Evolutionary conservation across 2,888 invertebrate species (phyloP), one percentile per base, ranked within the genome.

Genomic region (Plagodis dolabraria): DNA sequence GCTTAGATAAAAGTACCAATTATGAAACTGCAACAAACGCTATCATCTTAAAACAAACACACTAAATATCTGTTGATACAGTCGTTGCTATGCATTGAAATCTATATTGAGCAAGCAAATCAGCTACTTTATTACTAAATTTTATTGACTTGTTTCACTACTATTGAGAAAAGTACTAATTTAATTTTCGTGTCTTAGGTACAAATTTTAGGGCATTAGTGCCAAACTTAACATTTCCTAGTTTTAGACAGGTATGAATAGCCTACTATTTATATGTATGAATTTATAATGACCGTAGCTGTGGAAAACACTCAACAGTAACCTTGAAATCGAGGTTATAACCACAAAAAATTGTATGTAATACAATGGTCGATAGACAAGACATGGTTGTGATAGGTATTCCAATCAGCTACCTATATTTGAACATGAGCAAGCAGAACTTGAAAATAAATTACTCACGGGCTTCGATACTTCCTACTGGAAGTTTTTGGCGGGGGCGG

Each of bases 401-500:
- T 22, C 22, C 22, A 22, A 22, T 22, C 22, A 22, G 22, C 22
- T 2, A 22, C 22, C 22, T 22, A 22, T 22, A 22, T 22, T 22
- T 22, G 22, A 1, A 22, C 22, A 22, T 22, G 4, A 4, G 22
- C 22, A 22, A 22, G 4, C 1, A 22, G 22, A 2, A 4, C 1
- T 22, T 22, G 1, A 22, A 22, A 22, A 53, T 12, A 43, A 11
- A 8, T 12, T 43, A 64, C 92, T 88, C 77, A 93, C 93, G 92
- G 92, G 85, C 89, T 91, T 67, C 91, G 86, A 71, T 93, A 93
- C 80, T 93, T 93, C 71, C 92, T 86, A 76, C 79, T 85, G 6
- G 89, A 72, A 36, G 87, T 73, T 86, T 92, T 91, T 76, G 92
- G 93, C 84, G 92, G 91, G 76, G 92, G 92, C 78, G 92, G 92